Base-by-base conservation (phyloP, 2,797 vertebrate genomes). In the Crocidura indochinensis region DNA sequence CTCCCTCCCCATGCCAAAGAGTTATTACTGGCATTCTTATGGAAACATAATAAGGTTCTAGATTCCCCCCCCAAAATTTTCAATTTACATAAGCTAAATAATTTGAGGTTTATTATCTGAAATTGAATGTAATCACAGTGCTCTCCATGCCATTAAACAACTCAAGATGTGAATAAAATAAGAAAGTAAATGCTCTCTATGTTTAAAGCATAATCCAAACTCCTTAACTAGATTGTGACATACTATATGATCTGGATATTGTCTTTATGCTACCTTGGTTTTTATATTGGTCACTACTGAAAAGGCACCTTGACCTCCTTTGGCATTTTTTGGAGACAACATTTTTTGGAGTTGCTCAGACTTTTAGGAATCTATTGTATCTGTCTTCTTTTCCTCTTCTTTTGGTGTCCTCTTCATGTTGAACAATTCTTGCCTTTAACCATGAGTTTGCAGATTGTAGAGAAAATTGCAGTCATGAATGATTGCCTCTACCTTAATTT, bases 61-160 rank as follows among this genome's bases (percentile, higher is more conserved):
- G 4, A 69, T 46, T 22, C 68, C 31, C 56, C n/a, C 12, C 84
- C 20, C 71, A 82, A 69, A 62, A 60, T 19, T 91, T 82, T 95
- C 3, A n/a, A 38, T 47, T 85, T 26, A 71, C 73, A 29, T 84
- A 71, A 87, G 3, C 1, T 76, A 26, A 14, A 64, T 68, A 29
- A 71, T 78, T 88, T 72, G 26, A 87, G 6, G 3, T 68, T 91
- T 84, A 2, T 84, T 78, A 4, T 49, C 49, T 83, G 14, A 89
- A 73, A 88, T 11, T 60, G 67, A 84, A 73, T 53, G 74, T 19
- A 81, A 27, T 81, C 17, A 24, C 9, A 65, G 60, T 72, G 8
- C 44, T 49, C 53, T 46, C 69, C 76, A 49, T 46, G 65, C 14
- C 7, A 19, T 27, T 46, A 90, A 29, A 26, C 81, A 22, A 71